Percentiles rank a stretch among this genome's conserved stretches.
phyloP scores from a whole-genome alignment of 2,888 invertebrate genomes.

The Drosophila pseudotalamancana region DNA sequence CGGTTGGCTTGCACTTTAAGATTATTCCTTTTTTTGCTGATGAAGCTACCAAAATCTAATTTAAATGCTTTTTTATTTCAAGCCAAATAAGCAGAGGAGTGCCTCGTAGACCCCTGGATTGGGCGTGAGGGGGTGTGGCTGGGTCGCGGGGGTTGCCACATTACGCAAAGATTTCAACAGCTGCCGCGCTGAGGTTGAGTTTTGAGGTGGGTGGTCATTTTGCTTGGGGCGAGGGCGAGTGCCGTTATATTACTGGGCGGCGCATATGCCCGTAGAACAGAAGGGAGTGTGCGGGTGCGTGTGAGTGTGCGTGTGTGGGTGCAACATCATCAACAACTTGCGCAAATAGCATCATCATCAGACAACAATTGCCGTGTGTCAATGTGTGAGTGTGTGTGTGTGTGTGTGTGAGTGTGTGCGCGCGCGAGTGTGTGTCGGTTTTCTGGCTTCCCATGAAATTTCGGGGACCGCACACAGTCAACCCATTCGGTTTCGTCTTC shows the following conservation, averaged over 20 bases:
- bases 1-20: no score
- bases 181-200: slow-evolving; percentile 63
- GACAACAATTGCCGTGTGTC: slow-evolving; percentile 59
- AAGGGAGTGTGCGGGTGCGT: slow-evolving; percentile 5
- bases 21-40: slow-evolving; percentile 3
- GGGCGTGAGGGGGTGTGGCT: not conserved
- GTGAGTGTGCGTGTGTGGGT: slow-evolving; percentile 33
- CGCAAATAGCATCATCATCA: slow-evolving; percentile 73
- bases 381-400: slow-evolving; percentile 23
- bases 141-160: slow-evolving; percentile 28
- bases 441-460: slow-evolving; percentile 59
- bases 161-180: slow-evolving; percentile 79
- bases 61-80: slow-evolving; percentile 80
- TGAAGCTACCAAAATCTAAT: slow-evolving; percentile 61
- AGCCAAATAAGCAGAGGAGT: slow-evolving; percentile 79
- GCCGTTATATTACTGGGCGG: slow-evolving; percentile 44
- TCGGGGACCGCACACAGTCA: slow-evolving; percentile 74
- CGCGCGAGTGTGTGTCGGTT: slow-evolving; percentile 13
- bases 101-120: slow-evolving; percentile 2
- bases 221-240: slow-evolving; percentile 44
- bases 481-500: slow-evolving; percentile 25
- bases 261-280: slow-evolving; percentile 26
- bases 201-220: slow-evolving; percentile 76
- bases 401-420: slow-evolving; percentile 12
- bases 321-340: slow-evolving; percentile 78